Percentiles rank a stretch among this genome's conserved stretches.
These are phyloP conservation scores for Agonum fuliginosum DNA, from an alignment of 2,888 invertebrate species.

Conservation along the genomic window DNA sequence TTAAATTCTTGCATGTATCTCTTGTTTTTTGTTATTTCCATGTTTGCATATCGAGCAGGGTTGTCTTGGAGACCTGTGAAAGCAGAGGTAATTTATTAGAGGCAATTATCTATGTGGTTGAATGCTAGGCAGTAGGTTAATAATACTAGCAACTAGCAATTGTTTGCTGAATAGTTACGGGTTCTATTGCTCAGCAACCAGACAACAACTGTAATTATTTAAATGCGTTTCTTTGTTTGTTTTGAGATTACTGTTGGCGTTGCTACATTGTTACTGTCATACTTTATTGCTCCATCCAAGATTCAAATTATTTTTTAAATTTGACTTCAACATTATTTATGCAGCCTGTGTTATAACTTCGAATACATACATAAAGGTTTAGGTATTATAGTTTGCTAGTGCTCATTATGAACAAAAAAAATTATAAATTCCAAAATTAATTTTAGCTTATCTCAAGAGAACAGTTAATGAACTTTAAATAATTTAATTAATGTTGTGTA, in stretches of 20 bases:
- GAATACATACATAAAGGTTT: too few relatives aligned
- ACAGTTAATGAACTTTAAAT: too few relatives aligned
- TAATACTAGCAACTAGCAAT: neutral
- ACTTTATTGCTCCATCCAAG: too few relatives aligned
- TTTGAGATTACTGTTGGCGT: neutral
- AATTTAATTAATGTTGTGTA: too few relatives aligned
- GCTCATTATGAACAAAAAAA: too few relatives aligned
- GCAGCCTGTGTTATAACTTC: too few relatives aligned
- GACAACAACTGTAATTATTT: neutral
- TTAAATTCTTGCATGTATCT: constrained; percentile 27
- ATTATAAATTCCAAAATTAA: too few relatives aligned
- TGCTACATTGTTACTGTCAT: neutral
- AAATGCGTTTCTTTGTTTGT: neutral
- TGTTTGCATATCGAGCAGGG: constrained; percentile 47
- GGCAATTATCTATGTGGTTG: constrained; percentile 29
- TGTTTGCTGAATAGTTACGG: neutral
- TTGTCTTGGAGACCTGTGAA: constrained; percentile 41
- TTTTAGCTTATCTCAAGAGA: too few relatives aligned
- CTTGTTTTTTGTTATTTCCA: constrained; percentile 31
- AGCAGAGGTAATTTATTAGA: constrained; percentile 48
- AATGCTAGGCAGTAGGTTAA: constrained; percentile 25
- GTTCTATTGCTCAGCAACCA: neutral
- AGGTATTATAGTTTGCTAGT: too few relatives aligned
- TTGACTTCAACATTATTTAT: too few relatives aligned
- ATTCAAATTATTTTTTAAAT: too few relatives aligned